These are phyloP conservation scores for Latheticus oryzae DNA, from an alignment of 2,888 invertebrate species.

Conservation along the genomic window DNA sequence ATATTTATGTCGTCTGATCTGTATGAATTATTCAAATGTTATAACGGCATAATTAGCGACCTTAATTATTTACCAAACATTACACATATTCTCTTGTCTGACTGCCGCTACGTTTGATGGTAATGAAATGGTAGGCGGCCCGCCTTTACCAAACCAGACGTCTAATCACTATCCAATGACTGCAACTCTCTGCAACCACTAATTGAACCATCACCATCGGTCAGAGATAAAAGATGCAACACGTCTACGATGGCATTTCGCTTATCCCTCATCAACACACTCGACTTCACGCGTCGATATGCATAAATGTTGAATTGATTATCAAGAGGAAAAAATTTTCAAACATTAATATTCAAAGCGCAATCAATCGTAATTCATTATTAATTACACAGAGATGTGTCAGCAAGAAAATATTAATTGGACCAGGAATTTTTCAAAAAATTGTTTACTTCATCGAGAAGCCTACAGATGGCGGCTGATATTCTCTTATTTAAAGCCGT, in stretches of 20 bases:
- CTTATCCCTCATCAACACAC: constrained; percentile 20
- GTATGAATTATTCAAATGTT: constrained; percentile 48
- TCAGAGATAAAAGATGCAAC: constrained; percentile 13
- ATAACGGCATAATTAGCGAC: constrained; percentile 47
- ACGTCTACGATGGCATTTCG: constrained; percentile 1
- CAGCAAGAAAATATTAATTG: constrained; percentile 19
- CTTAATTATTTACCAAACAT: constrained; percentile 40
- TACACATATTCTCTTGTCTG: constrained; percentile 17
- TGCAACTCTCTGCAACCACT: constrained; percentile 13
- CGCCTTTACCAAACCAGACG: constrained; percentile 20
- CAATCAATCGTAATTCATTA: constrained; percentile 20
- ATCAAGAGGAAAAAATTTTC: constrained; percentile 10
- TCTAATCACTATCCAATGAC: constrained; percentile 20
- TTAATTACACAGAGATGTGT: constrained; percentile 23
- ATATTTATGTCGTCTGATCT: constrained; percentile 45
- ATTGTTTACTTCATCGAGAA: constrained; percentile 5
- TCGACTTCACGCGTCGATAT: constrained; percentile 11
- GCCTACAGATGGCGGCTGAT: constrained; percentile 35
- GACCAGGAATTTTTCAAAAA: not conserved
- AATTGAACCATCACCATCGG: constrained; percentile 27
- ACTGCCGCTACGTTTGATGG: constrained; percentile 23
- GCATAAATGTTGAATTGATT: constrained; percentile 3
- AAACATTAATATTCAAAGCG: constrained; percentile 16
- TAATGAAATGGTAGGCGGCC: constrained; percentile 29
- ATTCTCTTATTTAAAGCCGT: constrained; percentile 24